A percentile compares a stretch with the other conserved stretches of the same genome.
Evolutionary conservation across 2,113 vertebrate species (phyloP).

Genomic region (Bolborhynchus lineola): DNA sequence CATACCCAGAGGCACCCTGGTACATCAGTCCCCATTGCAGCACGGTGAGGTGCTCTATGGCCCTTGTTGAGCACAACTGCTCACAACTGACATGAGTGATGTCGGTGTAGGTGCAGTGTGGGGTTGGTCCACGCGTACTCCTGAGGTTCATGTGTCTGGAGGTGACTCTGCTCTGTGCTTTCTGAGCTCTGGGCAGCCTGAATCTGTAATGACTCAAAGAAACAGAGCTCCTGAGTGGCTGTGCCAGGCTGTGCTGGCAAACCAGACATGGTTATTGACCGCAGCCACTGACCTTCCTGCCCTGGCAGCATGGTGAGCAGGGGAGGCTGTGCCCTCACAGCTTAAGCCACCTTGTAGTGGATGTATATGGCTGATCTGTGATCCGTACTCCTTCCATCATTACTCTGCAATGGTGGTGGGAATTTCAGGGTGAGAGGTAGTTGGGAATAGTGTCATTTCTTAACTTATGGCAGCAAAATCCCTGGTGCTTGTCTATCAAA

Average conservation of each 20-base stretch:
- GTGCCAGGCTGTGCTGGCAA: neutral
- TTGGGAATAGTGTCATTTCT: neutral
- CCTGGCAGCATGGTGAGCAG: neutral
- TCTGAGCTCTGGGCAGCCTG: neutral
- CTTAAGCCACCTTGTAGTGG: neutral
- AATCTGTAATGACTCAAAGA: neutral
- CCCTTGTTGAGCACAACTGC: neutral
- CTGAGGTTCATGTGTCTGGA: neutral
- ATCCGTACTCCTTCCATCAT: neutral
- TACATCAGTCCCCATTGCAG: neutral
- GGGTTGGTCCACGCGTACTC: rapidly evolving
- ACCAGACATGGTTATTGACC: neutral
- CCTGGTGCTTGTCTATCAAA: neutral
- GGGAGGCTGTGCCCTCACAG: neutral
- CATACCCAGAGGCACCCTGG: rapidly evolving
- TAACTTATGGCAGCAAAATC: neutral
- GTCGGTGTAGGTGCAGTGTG: neutral
- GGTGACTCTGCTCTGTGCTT: neutral
- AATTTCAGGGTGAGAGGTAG: neutral
- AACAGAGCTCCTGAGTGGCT: neutral
- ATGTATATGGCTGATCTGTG: rapidly evolving
- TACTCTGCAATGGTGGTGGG: neutral
- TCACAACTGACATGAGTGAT: rapidly evolving
- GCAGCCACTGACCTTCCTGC: neutral
- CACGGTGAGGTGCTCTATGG: neutral